These are phyloP conservation scores for Eremobia ochroleuca DNA, from an alignment of 2,888 invertebrate species.

Conservation along the genomic window DNA sequence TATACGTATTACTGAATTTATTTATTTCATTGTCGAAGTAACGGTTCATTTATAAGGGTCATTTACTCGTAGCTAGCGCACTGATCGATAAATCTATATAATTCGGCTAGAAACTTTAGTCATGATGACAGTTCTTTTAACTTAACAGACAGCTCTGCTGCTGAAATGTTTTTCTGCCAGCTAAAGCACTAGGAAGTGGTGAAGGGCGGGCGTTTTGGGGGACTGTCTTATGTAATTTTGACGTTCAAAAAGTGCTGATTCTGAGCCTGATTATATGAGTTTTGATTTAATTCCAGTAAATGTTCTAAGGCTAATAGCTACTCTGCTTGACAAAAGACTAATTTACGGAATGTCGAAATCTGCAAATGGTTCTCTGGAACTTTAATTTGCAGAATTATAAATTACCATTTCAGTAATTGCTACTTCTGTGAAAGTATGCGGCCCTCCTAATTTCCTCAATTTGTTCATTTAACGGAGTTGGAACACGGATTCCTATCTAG, in stretches of 20 bases:
- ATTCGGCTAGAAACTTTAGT: not conserved
- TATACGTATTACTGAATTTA: conserved; percentile 16
- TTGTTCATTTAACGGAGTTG: conserved; percentile 11
- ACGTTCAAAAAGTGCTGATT: too few relatives aligned
- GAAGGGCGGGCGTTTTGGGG: too few relatives aligned
- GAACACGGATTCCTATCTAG: conserved; percentile 14
- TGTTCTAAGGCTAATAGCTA: not conserved
- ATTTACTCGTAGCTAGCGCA: conserved; percentile 9
- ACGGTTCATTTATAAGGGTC: conserved; percentile 7
- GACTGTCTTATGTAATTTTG: too few relatives aligned
- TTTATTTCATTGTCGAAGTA: conserved; percentile 3
- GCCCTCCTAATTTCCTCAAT: conserved; percentile 8
- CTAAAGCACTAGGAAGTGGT: too few relatives aligned
- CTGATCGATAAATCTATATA: conserved; percentile 4
- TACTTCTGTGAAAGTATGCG: conserved; percentile 6
- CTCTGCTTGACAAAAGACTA: conserved; percentile 8
- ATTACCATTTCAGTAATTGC: conserved; percentile 7
- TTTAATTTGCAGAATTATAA: conserved; percentile 2
- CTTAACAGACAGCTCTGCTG: too few relatives aligned
- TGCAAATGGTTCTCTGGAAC: not conserved
- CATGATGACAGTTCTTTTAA: too few relatives aligned
- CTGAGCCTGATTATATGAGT: too few relatives aligned
- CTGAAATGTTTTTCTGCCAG: too few relatives aligned
- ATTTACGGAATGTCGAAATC: not conserved
- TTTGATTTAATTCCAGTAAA: too few relatives aligned